These are phyloP conservation scores for Sialis fuliginosa DNA, from an alignment of 2,888 invertebrate genomes.

Conservation along the genomic window DNA sequence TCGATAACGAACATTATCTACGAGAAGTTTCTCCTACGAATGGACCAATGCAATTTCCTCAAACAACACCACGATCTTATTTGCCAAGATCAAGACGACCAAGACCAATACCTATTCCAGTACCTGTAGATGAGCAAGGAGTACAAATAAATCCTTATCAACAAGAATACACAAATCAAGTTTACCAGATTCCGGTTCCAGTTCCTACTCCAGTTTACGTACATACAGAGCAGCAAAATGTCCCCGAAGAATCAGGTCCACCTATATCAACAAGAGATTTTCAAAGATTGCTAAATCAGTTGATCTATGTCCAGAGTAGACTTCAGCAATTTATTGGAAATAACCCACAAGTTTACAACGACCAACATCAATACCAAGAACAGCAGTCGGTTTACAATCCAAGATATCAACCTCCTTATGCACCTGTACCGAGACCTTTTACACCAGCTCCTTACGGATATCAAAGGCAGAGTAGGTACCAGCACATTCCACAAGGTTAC, in stretches of 20 bases:
- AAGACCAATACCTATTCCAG: constrained; percentile 19
- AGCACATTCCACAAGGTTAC: constrained; percentile 10
- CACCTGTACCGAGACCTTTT: constrained; percentile 15
- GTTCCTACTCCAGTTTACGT: constrained; percentile 15
- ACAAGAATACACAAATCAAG: constrained; percentile 3
- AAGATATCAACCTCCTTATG: constrained; percentile 25
- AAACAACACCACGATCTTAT: constrained; percentile 18
- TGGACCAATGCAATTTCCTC: constrained; percentile 21
- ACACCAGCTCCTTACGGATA: constrained; percentile 6
- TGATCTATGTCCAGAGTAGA: constrained; percentile 43
- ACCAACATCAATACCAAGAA: neutral
- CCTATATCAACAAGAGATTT: constrained; percentile 56
- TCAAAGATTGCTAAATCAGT: constrained; percentile 43
- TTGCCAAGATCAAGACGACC: constrained; percentile 14
- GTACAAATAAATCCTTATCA: constrained; percentile 1
- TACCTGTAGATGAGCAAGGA: constrained; percentile 5
- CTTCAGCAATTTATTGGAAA: constrained; percentile 29
- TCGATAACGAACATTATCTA: constrained; percentile 14
- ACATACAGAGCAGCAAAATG: constrained; percentile 23
- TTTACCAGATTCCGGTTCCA: constrained; percentile 15
- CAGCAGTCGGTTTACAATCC: constrained; percentile 19
- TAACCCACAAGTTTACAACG: constrained; percentile 1
- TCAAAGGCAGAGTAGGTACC: constrained; percentile 18
- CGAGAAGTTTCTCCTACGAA: constrained; percentile 14
- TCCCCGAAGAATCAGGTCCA: constrained; percentile 41